These are phyloP conservation scores for Rhabdornis inornatus DNA, from an alignment of 2,113 vertebrate genomes.

Conservation along the genomic window DNA sequence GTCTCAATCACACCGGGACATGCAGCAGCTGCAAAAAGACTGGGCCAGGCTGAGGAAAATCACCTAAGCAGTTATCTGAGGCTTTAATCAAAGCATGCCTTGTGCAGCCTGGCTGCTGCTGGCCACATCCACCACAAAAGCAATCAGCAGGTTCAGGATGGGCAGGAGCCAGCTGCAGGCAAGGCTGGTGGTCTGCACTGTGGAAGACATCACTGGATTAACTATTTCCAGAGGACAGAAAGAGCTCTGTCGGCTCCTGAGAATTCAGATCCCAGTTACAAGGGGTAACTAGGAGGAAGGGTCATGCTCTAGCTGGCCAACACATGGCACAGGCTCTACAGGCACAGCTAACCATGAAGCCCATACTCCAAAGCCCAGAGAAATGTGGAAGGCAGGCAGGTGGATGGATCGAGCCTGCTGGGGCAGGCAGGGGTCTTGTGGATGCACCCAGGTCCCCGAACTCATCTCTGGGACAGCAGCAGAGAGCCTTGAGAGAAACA, in stretches of 20 bases:
- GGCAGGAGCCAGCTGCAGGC: not conserved
- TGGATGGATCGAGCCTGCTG: not conserved
- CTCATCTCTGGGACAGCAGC: not conserved
- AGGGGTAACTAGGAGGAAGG: not conserved
- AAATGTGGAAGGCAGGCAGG: not conserved
- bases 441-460: not conserved
- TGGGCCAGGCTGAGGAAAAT: not conserved
- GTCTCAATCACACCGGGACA: rapidly evolving
- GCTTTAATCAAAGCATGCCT: not conserved
- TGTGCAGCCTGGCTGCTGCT: not conserved
- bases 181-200: not conserved
- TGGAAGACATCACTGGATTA: not conserved
- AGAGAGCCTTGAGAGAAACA: not conserved
- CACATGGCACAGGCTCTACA: not conserved
- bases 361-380: not conserved
- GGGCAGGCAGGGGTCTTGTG: not conserved
- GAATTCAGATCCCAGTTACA: not conserved
- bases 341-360: not conserved
- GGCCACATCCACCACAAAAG: not conserved
- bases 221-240: not conserved
- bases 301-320: not conserved
- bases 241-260: rapidly evolving
- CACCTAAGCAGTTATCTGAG: not conserved
- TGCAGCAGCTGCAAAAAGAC: not conserved
- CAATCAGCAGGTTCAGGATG: not conserved